These are phyloP conservation scores for Ferdinandea cuprea DNA, from an alignment of 2,888 invertebrate species.

Conservation along the genomic window DNA sequence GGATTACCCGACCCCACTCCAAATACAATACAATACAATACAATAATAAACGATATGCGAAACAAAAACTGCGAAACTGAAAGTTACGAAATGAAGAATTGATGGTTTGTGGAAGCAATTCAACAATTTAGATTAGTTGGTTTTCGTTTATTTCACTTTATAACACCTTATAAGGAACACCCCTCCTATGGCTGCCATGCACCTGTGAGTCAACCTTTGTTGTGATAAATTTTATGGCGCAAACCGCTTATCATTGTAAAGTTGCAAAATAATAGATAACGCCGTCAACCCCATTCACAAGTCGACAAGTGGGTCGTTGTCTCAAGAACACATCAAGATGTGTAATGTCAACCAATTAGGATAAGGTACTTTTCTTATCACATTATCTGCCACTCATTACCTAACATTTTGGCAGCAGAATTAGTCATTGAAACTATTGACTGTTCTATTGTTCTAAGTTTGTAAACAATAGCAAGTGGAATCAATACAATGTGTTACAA, in stretches of 20 bases:
- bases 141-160: too few species aligned
- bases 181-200: too few species aligned
- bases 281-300: slow-evolving; percentile 41
- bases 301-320: slow-evolving; percentile 26
- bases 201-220: not conserved
- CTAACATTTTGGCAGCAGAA: not conserved
- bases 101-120: not conserved
- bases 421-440: slow-evolving; percentile 3
- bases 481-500: slow-evolving; percentile 5
- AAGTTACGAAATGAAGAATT: too few species aligned
- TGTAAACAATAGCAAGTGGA: slow-evolving; percentile 5
- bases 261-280: slow-evolving; percentile 42
- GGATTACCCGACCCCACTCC: too few species aligned
- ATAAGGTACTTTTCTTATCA: slow-evolving; percentile 31
- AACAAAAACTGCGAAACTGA: too few species aligned
- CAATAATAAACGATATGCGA: too few species aligned
- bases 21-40: too few species aligned
- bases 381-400: slow-evolving; percentile 13
- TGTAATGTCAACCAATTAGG: slow-evolving; percentile 28
- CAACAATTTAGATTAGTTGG: too few species aligned
- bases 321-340: slow-evolving; percentile 27
- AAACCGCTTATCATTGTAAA: slow-evolving; percentile 29
- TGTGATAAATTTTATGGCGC: slow-evolving; percentile 7
- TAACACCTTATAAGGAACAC: too few species aligned
- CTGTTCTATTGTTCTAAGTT: not conserved